phyloP scores from a whole-genome alignment of 1,140 invertebrate genomes.

The Samia ricini region DNA sequence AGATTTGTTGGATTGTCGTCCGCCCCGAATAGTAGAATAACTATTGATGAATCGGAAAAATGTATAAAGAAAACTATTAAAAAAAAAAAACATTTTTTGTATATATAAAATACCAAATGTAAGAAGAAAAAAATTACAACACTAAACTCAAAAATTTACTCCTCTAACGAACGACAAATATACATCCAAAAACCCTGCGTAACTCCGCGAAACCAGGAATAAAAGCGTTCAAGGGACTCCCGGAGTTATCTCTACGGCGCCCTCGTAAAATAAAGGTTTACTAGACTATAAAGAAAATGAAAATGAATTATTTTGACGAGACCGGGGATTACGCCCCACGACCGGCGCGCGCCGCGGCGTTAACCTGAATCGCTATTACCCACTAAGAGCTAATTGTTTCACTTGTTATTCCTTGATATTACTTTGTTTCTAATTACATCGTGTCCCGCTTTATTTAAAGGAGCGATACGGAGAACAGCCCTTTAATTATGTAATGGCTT shows the following conservation, averaged over 20 bases:
- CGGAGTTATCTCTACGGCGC: constrained; percentile 63
- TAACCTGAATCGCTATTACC: constrained; percentile 52
- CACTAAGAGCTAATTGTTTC: constrained; percentile 65
- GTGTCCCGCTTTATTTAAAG: neutral
- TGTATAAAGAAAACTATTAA: too few relatives aligned
- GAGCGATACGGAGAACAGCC: neutral
- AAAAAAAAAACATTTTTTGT: too few relatives aligned
- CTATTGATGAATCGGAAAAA: too few relatives aligned
- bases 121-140: too few relatives aligned
- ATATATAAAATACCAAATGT: too few relatives aligned
- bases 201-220: constrained; percentile 17
- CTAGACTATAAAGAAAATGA: constrained; percentile 75
- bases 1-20: too few relatives aligned
- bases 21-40: too few relatives aligned
- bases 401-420: constrained; percentile 42
- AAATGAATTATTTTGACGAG: constrained; percentile 78
- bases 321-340: constrained; percentile 27
- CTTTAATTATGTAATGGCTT: neutral
- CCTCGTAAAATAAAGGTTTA: constrained; percentile 76
- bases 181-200: neutral
- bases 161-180: neutral
- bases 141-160: neutral
- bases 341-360: constrained; percentile 24
- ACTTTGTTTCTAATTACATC: neutral
- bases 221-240: constrained; percentile 66